phyloP scores from a whole-genome alignment of 2,888 invertebrate genomes.

The Acholoe squamosa region DNA sequence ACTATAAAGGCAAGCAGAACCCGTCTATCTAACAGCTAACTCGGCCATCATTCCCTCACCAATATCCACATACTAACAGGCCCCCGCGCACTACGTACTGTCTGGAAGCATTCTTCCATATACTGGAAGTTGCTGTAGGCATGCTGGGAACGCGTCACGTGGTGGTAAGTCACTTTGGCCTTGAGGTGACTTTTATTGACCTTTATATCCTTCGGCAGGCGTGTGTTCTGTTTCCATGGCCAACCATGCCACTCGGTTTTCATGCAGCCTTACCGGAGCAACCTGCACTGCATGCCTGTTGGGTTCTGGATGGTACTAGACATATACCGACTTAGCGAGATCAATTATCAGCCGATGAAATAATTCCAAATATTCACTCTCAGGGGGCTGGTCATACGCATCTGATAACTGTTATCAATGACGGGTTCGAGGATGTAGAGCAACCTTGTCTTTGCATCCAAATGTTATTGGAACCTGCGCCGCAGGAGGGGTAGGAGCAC shows the following conservation, averaged over 20 bases:
- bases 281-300: background rate
- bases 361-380: no score
- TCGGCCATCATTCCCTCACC: background rate
- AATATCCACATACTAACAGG: background rate
- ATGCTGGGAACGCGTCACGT: constrained; percentile 55
- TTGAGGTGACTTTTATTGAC: constrained; percentile 35
- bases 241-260: background rate
- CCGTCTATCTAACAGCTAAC: background rate
- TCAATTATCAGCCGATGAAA: no score
- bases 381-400: no score
- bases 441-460: no score
- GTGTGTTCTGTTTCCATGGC: background rate
- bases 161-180: background rate
- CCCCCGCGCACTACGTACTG: background rate
- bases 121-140: constrained; percentile 30
- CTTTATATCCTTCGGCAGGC: background rate
- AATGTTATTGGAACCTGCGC: no score
- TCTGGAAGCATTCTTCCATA: background rate
- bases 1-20: background rate
- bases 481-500: no score
- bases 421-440: no score
- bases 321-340: no score
- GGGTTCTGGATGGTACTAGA: no score
- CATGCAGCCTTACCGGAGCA: background rate
- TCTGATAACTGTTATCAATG: no score